Percentiles rank a stretch among this genome's conserved stretches.
Evolutionary conservation across 2,888 invertebrate species (phyloP).

Genomic region (Eucera pruinosa): DNA sequence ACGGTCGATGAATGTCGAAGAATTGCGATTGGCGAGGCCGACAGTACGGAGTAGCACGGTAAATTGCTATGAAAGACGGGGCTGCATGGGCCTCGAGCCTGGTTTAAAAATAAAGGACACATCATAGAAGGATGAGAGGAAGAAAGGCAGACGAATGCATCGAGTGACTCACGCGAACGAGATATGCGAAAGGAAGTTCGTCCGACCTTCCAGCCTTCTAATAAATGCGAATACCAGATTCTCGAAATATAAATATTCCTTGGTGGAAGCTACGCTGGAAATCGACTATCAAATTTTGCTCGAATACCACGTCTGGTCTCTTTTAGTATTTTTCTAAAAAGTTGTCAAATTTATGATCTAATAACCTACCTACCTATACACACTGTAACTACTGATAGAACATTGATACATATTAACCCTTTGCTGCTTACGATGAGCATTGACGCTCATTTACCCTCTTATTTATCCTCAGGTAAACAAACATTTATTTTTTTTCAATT

Average conservation of each 20-base stretch:
- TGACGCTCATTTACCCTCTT: too few species aligned
- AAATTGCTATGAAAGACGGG: constrained; percentile 49
- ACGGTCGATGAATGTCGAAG: constrained; percentile 32
- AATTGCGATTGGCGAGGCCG: constrained; percentile 30
- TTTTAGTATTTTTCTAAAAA: neutral
- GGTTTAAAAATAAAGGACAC: constrained; percentile 76
- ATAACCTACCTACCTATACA: too few species aligned
- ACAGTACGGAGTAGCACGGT: constrained; percentile 22
- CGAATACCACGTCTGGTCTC: neutral
- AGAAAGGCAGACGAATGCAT: constrained; percentile 55
- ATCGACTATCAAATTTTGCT: constrained; percentile 1
- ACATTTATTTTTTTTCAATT: too few species aligned
- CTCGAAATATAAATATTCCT: constrained; percentile 45
- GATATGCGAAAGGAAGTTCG: constrained; percentile 56
- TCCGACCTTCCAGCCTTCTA: constrained; percentile 58
- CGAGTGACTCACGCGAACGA: constrained; percentile 49
- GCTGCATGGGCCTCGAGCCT: constrained; percentile 58
- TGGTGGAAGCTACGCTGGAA: neutral
- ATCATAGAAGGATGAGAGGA: constrained; percentile 64
- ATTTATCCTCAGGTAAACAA: too few species aligned
- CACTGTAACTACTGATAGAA: too few species aligned
- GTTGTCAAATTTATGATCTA: neutral
- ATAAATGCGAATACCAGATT: constrained; percentile 53
- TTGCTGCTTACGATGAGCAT: too few species aligned
- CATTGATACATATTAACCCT: too few species aligned